Percentiles rank a stretch among this genome's conserved stretches.
phyloP scores from a whole-genome alignment of 2,888 invertebrate species.

The Agrotis clavis region DNA sequence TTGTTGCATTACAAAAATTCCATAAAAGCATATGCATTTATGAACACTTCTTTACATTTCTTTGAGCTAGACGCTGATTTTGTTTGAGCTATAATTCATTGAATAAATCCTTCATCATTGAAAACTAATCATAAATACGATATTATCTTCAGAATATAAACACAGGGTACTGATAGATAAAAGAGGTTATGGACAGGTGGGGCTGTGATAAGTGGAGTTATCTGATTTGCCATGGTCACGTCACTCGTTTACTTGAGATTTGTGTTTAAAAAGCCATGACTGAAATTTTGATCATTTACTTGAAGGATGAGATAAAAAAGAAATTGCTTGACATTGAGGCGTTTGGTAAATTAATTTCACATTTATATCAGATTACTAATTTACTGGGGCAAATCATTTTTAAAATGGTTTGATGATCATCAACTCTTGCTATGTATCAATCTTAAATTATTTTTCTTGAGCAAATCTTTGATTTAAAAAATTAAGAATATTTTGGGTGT shows the following conservation, averaged over 20 bases:
- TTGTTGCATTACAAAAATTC: too few relatives aligned
- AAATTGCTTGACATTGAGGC: not conserved
- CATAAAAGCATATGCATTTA: too few relatives aligned
- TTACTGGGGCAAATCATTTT: not conserved
- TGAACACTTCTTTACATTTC: too few relatives aligned
- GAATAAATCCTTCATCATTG: not conserved
- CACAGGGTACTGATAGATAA: constrained; percentile 35
- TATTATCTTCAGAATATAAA: constrained; percentile 28
- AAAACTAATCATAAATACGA: constrained; percentile 2
- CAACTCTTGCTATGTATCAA: not conserved
- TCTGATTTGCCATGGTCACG: constrained; percentile 28
- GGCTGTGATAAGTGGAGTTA: constrained; percentile 39
- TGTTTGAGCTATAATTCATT: not conserved
- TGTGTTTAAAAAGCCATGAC: not conserved
- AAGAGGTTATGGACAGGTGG: constrained; percentile 59
- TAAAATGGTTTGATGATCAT: not conserved
- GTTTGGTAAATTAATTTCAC: not conserved
- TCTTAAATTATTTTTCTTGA: not conserved
- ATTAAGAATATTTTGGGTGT: too few relatives aligned
- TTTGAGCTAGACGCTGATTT: too few relatives aligned
- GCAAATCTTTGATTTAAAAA: too few relatives aligned
- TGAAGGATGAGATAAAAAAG: not conserved
- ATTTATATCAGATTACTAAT: not conserved
- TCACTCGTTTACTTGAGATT: constrained; percentile 1
- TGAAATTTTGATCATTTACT: not conserved